A percentile compares a stretch with the other conserved stretches of the same genome.
These are phyloP conservation scores for Scaptomyza caliginosa DNA, from an alignment of 2,888 invertebrate genomes.

Conservation along the genomic window DNA sequence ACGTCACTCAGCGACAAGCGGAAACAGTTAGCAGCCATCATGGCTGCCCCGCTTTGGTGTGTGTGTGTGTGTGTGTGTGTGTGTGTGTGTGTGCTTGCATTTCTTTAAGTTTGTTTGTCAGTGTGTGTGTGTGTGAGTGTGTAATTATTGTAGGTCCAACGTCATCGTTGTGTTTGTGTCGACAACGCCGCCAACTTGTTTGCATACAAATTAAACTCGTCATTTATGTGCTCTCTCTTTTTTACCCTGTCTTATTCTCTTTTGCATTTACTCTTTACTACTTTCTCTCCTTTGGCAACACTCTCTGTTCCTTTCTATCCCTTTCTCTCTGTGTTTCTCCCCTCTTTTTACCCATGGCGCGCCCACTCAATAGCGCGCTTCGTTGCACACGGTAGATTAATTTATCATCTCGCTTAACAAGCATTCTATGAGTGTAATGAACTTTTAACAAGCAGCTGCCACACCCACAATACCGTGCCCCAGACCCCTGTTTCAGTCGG, in stretches of 20 bases:
- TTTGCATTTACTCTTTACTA: neutral
- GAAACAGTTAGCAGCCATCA: slow-evolving; percentile 71
- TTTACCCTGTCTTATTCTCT: slow-evolving; percentile 1
- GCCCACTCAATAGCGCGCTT: slow-evolving; percentile 77
- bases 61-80: slow-evolving; percentile 6
- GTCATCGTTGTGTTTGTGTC: slow-evolving; percentile 67
- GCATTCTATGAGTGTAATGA: slow-evolving; percentile 80
- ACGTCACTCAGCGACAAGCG: slow-evolving; percentile 59
- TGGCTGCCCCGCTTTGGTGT: slow-evolving; percentile 34
- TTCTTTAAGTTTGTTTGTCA: slow-evolving; percentile 17
- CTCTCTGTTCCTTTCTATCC: neutral
- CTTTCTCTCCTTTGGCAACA: neutral
- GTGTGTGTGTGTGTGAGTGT: slow-evolving; percentile 29
- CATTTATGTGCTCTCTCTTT: slow-evolving; percentile 62
- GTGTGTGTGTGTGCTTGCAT: slow-evolving; percentile 16
- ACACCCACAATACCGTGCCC: slow-evolving; percentile 42
- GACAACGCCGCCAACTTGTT: slow-evolving; percentile 76
- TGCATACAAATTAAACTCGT: slow-evolving; percentile 81
- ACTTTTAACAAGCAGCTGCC: slow-evolving; percentile 76
- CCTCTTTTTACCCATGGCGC: slow-evolving; percentile 28
- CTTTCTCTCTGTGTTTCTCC: slow-evolving; percentile 3
- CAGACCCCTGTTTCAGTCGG: neutral
- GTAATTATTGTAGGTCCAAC: slow-evolving; percentile 74
- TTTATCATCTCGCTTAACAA: slow-evolving; percentile 81
- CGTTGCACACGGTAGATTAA: slow-evolving; percentile 80